Base-by-base conservation (phyloP, 2,888 invertebrate genomes). In the Drosophila koepferae region DNA sequence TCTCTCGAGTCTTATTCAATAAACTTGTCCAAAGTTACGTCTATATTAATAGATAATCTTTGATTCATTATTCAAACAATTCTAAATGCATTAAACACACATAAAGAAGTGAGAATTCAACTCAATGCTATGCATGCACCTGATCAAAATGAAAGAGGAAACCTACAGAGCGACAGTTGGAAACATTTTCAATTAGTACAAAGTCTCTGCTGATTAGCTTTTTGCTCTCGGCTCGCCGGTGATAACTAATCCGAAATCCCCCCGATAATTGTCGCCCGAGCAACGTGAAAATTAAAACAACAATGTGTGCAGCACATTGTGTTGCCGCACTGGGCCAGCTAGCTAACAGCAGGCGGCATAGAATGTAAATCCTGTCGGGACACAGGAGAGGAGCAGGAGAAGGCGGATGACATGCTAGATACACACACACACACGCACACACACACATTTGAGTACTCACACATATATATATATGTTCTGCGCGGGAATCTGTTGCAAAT, bases 401-500 rank as follows among this genome's bases (percentile, higher is more conserved):
- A n/a, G 31, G 10, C 12, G 18, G 43, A 23, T 18, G 48, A 40
- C 38, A 51, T 55, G 59, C 31, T 28, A 48, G 64, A 31, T 36
- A 31, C 46, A 51, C 28, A 54, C 34, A 44, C 44, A 55, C 54
- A 12, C 48, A 66, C 49, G 63, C 34, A 58, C 20, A 72, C 46
- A 36, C n/a, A 40, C 16, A 63, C 18, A 49, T 5, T 18, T 9
- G 18, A 10, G 63, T 28, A 28, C 28, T 6, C 28, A 28, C 28
- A 28, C 28, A 28, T 1, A 28, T 0, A 59, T 12, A 54, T 28
- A 38, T n/a, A 40, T 63, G 54, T 76, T 43, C 48, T 51, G 60
- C 69, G 70, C 62, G 85, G 72, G 72, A 82, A 81, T 87, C 80
- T 82, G 80, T 77, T 81, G 89, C 80, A 89, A 89, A 83, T 85